Percentiles rank a stretch among this genome's conserved stretches.
Evolutionary conservation across 1,140 invertebrate species (phyloP).

Genomic region (Trigoniulus corallinus): DNA sequence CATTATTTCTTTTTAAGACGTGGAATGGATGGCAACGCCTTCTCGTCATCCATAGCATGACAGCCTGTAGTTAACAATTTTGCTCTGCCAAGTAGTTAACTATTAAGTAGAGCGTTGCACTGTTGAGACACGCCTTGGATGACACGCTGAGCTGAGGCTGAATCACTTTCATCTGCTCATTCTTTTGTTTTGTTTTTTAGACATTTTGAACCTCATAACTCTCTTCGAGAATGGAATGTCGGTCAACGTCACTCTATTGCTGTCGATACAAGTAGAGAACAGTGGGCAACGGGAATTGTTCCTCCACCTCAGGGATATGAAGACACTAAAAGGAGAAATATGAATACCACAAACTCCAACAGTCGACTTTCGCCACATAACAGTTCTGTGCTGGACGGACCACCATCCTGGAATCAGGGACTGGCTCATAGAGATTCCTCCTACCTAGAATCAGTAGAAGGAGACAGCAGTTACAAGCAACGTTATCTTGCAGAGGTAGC

Average conservation of each 20-base stretch:
- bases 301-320: background rate
- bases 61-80: too few species aligned
- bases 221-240: background rate
- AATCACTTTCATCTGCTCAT: too few species aligned
- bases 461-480: background rate
- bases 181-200: too few species aligned
- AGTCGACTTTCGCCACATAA: background rate
- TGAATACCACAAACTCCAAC: background rate
- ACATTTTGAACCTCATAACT: background rate
- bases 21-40: too few species aligned
- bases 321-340: background rate
- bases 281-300: background rate
- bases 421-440: too few species aligned
- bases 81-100: background rate
- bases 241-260: background rate
- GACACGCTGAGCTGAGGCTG: background rate
- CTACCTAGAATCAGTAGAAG: background rate
- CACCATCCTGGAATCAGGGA: too few species aligned
- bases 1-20: too few species aligned
- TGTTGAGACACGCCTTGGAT: background rate
- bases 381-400: too few species aligned
- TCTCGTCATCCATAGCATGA: too few species aligned
- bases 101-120: background rate
- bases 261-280: background rate
- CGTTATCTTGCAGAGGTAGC: background rate